Evolutionary conservation across 2,797 vertebrate species (phyloP).

Genomic region (Sparidentex hasta): DNA sequence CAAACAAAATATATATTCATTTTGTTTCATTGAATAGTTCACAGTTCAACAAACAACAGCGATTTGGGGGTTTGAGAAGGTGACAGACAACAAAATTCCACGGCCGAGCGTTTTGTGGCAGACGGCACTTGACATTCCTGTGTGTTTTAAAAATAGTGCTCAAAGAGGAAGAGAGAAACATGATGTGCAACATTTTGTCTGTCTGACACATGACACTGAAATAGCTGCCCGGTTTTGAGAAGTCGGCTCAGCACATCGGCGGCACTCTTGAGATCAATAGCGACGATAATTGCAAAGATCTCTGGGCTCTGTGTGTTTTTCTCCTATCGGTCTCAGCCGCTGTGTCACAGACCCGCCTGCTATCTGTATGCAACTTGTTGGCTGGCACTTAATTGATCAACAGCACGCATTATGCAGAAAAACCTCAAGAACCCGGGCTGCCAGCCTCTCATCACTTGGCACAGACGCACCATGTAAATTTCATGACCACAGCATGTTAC

Average conservation of each 20-base stretch:
- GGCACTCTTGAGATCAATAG: slow-evolving; percentile 22
- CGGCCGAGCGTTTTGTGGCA: slow-evolving; percentile 14
- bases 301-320: not conserved
- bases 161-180: slow-evolving; percentile 63
- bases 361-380: slow-evolving; percentile 71
- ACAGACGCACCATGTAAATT: slow-evolving; percentile 74
- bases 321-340: not conserved
- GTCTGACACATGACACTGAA: slow-evolving; percentile 51
- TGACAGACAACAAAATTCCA: slow-evolving; percentile 16
- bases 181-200: slow-evolving; percentile 52
- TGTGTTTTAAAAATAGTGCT: slow-evolving; percentile 59
- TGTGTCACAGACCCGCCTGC: slow-evolving; percentile 29
- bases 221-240: slow-evolving; percentile 39
- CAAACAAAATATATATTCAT: no score
- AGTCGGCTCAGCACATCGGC: slow-evolving; percentile 13
- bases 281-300: slow-evolving; percentile 32
- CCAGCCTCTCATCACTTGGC: slow-evolving; percentile 70
- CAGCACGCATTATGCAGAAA: slow-evolving; percentile 52
- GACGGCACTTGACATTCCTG: slow-evolving; percentile 37
- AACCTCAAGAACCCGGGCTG: slow-evolving; percentile 51
- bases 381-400: slow-evolving; percentile 72
- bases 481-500: slow-evolving; percentile 77
- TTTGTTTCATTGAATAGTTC: not conserved
- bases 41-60: slow-evolving; percentile 9
- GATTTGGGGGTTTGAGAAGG: slow-evolving; percentile 1